Percentiles rank a stretch among this genome's conserved stretches.
Evolutionary conservation across 2,888 invertebrate species (phyloP).

Genomic region (Pecten maximus): DNA sequence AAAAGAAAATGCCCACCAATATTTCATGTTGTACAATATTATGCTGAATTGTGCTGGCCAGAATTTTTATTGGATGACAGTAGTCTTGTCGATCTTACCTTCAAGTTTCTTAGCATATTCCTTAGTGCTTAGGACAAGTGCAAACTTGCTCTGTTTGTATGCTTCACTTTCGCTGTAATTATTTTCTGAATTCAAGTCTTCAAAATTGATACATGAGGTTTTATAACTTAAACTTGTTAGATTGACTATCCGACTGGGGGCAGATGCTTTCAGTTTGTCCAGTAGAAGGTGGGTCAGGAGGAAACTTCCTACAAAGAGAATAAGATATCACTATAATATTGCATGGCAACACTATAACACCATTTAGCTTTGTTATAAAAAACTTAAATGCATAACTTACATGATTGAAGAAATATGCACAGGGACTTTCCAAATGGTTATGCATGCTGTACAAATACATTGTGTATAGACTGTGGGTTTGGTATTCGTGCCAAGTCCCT

Average conservation of each 20-base stretch:
- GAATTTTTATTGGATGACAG: no score
- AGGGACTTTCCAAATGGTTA: no score
- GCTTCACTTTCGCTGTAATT: slow-evolving; percentile 72
- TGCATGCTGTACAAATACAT: no score
- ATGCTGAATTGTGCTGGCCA: no score
- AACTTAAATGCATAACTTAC: no score
- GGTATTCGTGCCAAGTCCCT: no score
- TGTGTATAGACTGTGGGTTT: no score
- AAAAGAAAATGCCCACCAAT: no score
- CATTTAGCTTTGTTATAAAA: no score
- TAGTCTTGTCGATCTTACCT: slow-evolving; percentile 71
- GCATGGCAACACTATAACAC: no score
- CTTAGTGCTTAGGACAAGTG: slow-evolving; percentile 76
- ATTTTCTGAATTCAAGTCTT: slow-evolving; percentile 77
- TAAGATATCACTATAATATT: neutral
- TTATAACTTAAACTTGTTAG: slow-evolving; percentile 76
- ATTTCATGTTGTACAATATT: no score
- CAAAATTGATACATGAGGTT: slow-evolving; percentile 77
- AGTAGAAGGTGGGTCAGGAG: slow-evolving; percentile 80
- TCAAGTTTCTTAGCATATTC: slow-evolving; percentile 76
- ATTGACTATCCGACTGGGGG: slow-evolving; percentile 79
- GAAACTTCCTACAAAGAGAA: slow-evolving; percentile 78
- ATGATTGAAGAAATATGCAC: no score
- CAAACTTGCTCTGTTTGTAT: slow-evolving; percentile 80
- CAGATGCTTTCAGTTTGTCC: slow-evolving; percentile 77